These are phyloP conservation scores for Coregonus clupeaformis DNA, from an alignment of 2,113 vertebrate species.

Conservation along the genomic window DNA sequence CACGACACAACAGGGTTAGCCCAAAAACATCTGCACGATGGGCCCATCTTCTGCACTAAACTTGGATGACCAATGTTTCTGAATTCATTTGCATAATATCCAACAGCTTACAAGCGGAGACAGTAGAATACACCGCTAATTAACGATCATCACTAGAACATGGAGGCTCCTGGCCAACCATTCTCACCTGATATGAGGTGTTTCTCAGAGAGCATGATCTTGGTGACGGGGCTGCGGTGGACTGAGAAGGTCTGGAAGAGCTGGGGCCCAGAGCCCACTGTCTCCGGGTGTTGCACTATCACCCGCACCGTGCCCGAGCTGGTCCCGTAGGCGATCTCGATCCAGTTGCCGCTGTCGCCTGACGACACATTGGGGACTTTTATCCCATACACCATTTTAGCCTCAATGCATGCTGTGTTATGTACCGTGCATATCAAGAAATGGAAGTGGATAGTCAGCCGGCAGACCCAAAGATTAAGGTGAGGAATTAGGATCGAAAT, in stretches of 20 bases:
- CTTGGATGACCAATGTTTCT: slow-evolving; percentile 45
- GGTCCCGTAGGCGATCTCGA: slow-evolving; percentile 91
- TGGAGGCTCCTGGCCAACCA: too few relatives aligned
- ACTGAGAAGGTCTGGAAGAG: slow-evolving; percentile 94
- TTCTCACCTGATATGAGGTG: slow-evolving; percentile 85
- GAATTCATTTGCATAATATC: too few relatives aligned
- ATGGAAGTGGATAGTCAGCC: too few relatives aligned
- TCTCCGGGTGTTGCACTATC: slow-evolving; percentile 92
- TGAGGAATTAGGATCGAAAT: too few relatives aligned
- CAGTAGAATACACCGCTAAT: too few relatives aligned
- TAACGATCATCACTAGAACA: too few relatives aligned
- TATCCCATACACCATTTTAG: slow-evolving; percentile 8
- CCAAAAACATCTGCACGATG: too few relatives aligned
- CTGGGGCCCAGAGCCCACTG: slow-evolving; percentile 86
- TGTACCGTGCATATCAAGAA: not conserved
- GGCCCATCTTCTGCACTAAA: slow-evolving; percentile 27
- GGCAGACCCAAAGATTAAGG: too few relatives aligned
- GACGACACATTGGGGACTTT: slow-evolving; percentile 27
- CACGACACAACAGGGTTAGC: not conserved
- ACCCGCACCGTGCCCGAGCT: slow-evolving; percentile 86
- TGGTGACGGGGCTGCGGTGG: slow-evolving; percentile 89
- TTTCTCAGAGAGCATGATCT: slow-evolving; percentile 91
- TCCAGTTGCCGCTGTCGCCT: slow-evolving; percentile 96
- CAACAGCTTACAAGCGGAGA: too few relatives aligned
- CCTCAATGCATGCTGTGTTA: slow-evolving; percentile 1